Percentiles rank a stretch among this genome's conserved stretches.
These are phyloP conservation scores for Pelodytes ibericus DNA, from an alignment of 2,797 vertebrate species.

Conservation along the genomic window DNA sequence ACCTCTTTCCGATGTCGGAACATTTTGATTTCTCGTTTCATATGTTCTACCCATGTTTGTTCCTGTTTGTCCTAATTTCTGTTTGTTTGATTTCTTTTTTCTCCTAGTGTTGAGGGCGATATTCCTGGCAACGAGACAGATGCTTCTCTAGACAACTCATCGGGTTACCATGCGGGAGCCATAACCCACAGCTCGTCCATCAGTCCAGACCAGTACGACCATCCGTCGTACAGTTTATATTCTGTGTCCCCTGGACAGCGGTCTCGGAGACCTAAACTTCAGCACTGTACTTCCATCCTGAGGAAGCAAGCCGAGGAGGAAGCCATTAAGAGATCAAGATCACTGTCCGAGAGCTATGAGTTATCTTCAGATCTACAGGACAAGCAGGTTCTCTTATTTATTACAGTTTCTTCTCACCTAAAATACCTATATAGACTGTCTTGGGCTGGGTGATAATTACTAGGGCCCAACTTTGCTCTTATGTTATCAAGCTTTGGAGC, in stretches of 20 bases:
- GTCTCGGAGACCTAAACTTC: conserved; percentile 85
- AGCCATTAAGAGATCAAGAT: conserved; percentile 94
- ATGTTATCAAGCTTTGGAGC: too few relatives aligned
- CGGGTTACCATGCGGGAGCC: conserved; percentile 82
- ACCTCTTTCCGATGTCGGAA: too few relatives aligned
- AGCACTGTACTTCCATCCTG: conserved; percentile 92
- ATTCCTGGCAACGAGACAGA: conserved; percentile 80
- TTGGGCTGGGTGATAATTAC: too few relatives aligned
- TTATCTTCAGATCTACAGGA: conserved; percentile 98
- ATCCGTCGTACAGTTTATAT: conserved; percentile 79
- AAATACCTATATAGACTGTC: too few relatives aligned
- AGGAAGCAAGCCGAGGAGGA: conserved; percentile 97
- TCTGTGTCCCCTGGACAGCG: conserved; percentile 81
- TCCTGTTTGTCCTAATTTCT: too few relatives aligned
- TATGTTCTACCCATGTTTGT: too few relatives aligned
- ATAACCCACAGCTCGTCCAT: conserved; percentile 85
- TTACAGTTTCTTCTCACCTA: not conserved
- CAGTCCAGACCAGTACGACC: conserved; percentile 89
- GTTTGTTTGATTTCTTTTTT: conserved; percentile 43
- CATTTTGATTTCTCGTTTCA: too few relatives aligned
- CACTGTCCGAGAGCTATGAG: conserved; percentile 98
- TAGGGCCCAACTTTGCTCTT: too few relatives aligned
- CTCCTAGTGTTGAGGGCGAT: conserved; percentile 92
- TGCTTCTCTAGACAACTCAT: conserved; percentile 62
- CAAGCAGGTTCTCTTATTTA: conserved; percentile 83